These are phyloP conservation scores for Cosmopolites sordidus DNA, from an alignment of 2,888 invertebrate genomes.

Conservation along the genomic window DNA sequence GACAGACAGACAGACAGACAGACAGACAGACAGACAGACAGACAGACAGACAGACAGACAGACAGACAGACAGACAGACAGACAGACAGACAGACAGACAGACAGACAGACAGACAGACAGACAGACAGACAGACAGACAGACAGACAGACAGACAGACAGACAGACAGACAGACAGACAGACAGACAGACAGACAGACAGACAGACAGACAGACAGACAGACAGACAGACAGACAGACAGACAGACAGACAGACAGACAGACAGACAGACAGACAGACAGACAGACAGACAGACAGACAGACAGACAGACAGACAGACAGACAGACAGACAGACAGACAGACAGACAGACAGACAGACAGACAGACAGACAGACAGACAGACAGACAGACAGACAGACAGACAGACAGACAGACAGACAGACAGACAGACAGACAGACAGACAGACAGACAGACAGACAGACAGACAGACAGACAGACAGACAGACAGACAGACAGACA, in stretches of 20 bases:
- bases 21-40: constrained; percentile 22
- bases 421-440: constrained; percentile 10
- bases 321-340: constrained; percentile 10
- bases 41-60: constrained; percentile 22
- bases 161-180: constrained; percentile 22
- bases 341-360: constrained; percentile 10
- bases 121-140: constrained; percentile 22
- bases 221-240: constrained; percentile 17
- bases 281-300: constrained; percentile 10
- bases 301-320: constrained; percentile 10
- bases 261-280: constrained; percentile 22
- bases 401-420: constrained; percentile 10
- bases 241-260: constrained; percentile 20
- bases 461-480: constrained; percentile 10
- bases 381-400: constrained; percentile 10
- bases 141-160: constrained; percentile 22
- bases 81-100: constrained; percentile 22
- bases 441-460: constrained; percentile 10
- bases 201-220: constrained; percentile 22
- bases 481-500: constrained; percentile 9
- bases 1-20: constrained; percentile 22
- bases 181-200: constrained; percentile 23
- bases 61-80: constrained; percentile 23
- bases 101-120: constrained; percentile 22
- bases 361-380: constrained; percentile 10